phyloP scores from a whole-genome alignment of 2,797 vertebrate genomes.

The Atherinosoma microstoma region DNA sequence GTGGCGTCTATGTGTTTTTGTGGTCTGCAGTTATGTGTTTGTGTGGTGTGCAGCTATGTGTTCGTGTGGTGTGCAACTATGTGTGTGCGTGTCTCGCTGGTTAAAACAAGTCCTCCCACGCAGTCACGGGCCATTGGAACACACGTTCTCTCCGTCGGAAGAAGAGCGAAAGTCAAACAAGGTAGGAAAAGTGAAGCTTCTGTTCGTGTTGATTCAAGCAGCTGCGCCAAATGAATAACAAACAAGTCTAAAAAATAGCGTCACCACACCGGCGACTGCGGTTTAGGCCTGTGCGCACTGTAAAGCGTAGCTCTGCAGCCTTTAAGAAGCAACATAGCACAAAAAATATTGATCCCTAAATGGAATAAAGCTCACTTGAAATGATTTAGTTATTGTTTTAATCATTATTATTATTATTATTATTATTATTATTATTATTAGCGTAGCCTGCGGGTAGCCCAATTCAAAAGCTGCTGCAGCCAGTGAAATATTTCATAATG shows the following conservation, averaged over 20 bases:
- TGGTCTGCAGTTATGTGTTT: too few species aligned
- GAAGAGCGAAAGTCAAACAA: neutral
- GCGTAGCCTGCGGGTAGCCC: neutral
- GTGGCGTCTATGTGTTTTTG: too few species aligned
- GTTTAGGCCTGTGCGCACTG: neutral
- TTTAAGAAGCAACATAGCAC: neutral
- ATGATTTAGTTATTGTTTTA: neutral
- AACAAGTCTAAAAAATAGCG: neutral
- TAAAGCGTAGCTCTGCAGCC: neutral
- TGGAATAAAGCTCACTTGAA: neutral
- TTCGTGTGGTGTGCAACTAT: too few species aligned
- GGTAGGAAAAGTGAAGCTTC: constrained; percentile 24
- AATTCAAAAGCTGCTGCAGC: neutral
- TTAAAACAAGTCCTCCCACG: neutral
- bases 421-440: too few species aligned
- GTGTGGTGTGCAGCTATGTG: too few species aligned
- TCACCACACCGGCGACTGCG: neutral
- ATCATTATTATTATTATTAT: too few species aligned
- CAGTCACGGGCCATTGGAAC: constrained; percentile 13
- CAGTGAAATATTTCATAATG: neutral
- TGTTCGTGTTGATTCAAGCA: neutral
- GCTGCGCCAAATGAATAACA: neutral
- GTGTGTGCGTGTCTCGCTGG: neutral
- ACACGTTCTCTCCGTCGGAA: neutral
- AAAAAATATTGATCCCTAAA: too few species aligned